Conservation (phyloP, 1,140 invertebrate genomes). For the Latrodectus geometricus region DNA sequence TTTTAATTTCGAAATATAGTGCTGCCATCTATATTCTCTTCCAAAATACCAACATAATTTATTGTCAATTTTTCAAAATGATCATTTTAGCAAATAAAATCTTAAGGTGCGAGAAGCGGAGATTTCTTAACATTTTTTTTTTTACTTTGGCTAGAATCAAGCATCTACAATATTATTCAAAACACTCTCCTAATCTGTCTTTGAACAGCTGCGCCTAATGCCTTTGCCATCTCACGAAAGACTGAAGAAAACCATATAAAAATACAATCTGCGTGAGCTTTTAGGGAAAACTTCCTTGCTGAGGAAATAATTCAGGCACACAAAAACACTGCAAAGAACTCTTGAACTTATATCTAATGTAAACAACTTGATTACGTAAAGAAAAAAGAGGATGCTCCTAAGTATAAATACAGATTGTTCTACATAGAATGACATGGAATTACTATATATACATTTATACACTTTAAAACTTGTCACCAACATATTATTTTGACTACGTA, state of each 20-base stretch:
- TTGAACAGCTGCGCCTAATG: slow-evolving; percentile 8
- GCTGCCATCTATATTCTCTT: slow-evolving; percentile 14
- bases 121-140: neutral
- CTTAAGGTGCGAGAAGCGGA: neutral
- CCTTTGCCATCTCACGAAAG: neutral
- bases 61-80: neutral
- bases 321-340: too few relatives aligned
- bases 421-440: too few relatives aligned
- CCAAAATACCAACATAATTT: neutral
- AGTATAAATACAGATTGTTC: too few relatives aligned
- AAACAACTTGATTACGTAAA: too few relatives aligned
- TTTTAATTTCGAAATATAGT: neutral
- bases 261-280: neutral
- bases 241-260: neutral
- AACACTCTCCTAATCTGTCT: slow-evolving; percentile 4
- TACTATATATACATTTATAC: too few relatives aligned
- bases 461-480: too few relatives aligned
- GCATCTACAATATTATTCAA: neutral
- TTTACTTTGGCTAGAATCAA: neutral
- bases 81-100: neutral
- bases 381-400: too few relatives aligned
- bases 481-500: too few relatives aligned
- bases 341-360: too few relatives aligned
- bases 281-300: too few relatives aligned
- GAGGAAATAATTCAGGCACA: too few relatives aligned